These are phyloP conservation scores for Clarias batrachus DNA, from an alignment of 2,113 vertebrate species.

Conservation along the genomic window DNA sequence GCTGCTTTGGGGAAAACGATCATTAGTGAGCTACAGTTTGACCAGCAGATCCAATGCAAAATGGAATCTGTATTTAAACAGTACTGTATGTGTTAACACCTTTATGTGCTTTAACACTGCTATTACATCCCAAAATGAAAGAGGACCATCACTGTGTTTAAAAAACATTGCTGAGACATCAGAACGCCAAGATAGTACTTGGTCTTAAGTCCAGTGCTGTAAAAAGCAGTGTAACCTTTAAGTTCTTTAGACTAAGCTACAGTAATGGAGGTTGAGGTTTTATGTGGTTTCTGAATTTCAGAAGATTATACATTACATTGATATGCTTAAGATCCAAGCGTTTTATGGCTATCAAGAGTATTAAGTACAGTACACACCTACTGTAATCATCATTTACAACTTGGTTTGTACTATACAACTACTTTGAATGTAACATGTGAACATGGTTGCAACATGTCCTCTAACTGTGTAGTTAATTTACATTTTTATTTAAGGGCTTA, in stretches of 20 bases:
- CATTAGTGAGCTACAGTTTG: conserved; percentile 26
- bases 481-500: neutral
- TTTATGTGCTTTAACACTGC: neutral
- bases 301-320: neutral
- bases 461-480: neutral
- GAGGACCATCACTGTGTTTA: neutral
- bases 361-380: neutral
- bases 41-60: neutral
- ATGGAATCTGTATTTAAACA: conserved; percentile 14
- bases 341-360: neutral
- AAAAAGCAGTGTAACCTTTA: conserved; percentile 6
- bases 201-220: neutral
- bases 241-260: neutral
- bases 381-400: neutral
- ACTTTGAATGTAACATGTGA: neutral
- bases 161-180: neutral
- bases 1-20: conserved; percentile 5
- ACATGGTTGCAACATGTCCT: neutral
- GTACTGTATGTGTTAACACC: neutral
- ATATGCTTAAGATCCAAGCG: neutral
- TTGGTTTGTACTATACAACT: neutral
- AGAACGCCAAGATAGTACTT: neutral
- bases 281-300: neutral
- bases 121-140: conserved; percentile 6
- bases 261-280: neutral